phyloP scores from a whole-genome alignment of 1,140 invertebrate genomes.

The Aphelinus certus region DNA sequence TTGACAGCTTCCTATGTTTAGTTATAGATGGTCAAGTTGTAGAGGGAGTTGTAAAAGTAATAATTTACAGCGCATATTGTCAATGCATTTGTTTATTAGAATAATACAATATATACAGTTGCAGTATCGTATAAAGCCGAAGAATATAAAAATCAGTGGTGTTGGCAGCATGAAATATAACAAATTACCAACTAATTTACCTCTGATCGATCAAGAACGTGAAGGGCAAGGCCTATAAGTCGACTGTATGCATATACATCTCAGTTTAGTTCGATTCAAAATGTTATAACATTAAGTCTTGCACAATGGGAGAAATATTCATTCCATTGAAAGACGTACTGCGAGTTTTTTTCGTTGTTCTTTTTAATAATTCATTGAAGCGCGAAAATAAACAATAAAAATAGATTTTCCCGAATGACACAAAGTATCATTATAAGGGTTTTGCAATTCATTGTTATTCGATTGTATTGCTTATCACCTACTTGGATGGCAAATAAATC shows the following conservation, averaged over 20 bases:
- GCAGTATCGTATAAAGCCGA: conserved; percentile 46
- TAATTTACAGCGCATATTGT: conserved; percentile 39
- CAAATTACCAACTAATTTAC: conserved; percentile 14
- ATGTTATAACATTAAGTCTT: not conserved
- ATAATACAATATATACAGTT: conserved; percentile 59
- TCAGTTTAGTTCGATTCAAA: not conserved
- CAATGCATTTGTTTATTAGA: conserved; percentile 55
- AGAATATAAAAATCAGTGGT: conserved; percentile 47
- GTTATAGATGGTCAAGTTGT: no score
- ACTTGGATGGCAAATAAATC: no score
- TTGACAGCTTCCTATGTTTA: no score
- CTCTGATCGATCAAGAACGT: conserved; percentile 15
- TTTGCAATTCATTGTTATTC: no score
- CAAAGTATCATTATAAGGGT: no score
- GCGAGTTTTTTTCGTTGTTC: not conserved
- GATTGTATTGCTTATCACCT: no score
- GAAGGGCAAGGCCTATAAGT: conserved; percentile 25
- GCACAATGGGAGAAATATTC: not conserved
- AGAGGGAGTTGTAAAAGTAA: no score
- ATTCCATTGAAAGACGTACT: not conserved
- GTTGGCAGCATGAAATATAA: conserved; percentile 43
- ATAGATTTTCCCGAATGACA: no score
- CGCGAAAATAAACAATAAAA: no score
- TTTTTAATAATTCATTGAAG: not conserved
- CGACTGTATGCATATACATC: not conserved